Conservation (phyloP, 2,797 vertebrate genomes). For the Sternarchorhynchus goeldii region DNA sequence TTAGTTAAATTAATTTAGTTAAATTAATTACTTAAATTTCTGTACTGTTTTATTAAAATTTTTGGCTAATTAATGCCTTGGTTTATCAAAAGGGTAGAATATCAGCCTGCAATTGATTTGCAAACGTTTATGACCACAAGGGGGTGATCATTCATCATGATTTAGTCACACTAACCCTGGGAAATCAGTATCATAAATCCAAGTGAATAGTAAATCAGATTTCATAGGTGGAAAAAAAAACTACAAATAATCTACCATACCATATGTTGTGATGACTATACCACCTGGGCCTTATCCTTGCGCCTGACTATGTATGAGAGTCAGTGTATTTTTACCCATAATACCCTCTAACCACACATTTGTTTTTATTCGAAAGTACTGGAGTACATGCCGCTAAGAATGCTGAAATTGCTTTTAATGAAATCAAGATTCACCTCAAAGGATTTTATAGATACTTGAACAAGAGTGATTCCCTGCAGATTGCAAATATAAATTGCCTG, state of each 20-base stretch:
- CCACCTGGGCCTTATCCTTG: too few relatives aligned
- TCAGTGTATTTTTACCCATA: neutral
- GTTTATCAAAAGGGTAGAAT: too few relatives aligned
- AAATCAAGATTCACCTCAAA: conserved; percentile 37
- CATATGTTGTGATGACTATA: too few relatives aligned
- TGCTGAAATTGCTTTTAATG: conserved; percentile 25
- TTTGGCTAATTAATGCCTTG: too few relatives aligned
- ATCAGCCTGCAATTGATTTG: neutral
- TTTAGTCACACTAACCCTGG: neutral
- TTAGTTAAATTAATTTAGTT: too few relatives aligned
- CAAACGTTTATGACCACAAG: conserved; percentile 14
- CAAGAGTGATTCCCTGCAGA: conserved; percentile 16
- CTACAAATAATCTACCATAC: too few relatives aligned
- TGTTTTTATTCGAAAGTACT: neutral
- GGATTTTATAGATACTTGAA: neutral
- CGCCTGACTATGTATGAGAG: too few relatives aligned
- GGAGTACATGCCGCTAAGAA: neutral
- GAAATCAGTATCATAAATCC: conserved; percentile 7
- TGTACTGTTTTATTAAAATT: too few relatives aligned
- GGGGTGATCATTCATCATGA: conserved; percentile 36
- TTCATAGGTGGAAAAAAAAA: too few relatives aligned
- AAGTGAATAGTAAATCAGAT: neutral
- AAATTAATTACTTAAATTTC: too few relatives aligned
- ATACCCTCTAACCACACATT: neutral
- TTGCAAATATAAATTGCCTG: conserved; percentile 15